Conservation (phyloP, 2,113 vertebrate species). For the Alligator sinensis region DNA sequence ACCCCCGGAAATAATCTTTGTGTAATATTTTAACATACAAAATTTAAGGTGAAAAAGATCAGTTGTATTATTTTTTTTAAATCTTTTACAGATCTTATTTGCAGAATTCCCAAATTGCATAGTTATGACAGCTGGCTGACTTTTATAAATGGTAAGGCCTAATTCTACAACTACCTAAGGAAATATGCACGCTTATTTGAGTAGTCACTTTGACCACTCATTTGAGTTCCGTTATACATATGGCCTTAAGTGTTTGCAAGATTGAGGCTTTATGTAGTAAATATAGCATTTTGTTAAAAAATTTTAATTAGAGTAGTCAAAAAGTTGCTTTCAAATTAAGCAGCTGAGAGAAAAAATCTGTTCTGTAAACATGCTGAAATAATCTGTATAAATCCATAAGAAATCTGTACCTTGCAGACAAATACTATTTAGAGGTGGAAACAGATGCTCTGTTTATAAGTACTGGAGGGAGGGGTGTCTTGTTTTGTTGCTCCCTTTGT, state of each 20-base stretch:
- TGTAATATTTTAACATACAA: constrained; percentile 71
- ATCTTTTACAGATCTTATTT: constrained; percentile 45
- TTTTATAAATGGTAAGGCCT: not conserved
- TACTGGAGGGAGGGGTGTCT: not conserved
- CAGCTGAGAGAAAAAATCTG: not conserved
- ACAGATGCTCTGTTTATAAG: not conserved
- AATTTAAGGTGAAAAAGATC: constrained; percentile 56
- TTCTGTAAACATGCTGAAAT: not conserved
- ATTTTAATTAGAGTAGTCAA: not conserved
- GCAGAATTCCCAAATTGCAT: constrained; percentile 34
- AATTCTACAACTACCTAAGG: not conserved
- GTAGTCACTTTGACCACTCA: not conserved
- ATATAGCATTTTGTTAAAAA: not conserved
- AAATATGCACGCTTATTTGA: not conserved
- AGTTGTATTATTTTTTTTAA: constrained; percentile 47
- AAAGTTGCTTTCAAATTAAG: not conserved
- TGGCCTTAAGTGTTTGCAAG: not conserved
- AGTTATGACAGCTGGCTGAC: not conserved
- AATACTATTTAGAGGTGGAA: not conserved
- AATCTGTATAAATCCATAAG: not conserved
- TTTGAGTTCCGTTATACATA: not conserved
- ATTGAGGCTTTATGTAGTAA: not conserved
- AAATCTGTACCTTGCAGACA: not conserved
- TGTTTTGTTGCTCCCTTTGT: not conserved
- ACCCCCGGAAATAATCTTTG: not conserved